Evolutionary conservation across 2,797 vertebrate species (phyloP).

Genomic region (Megaceryle alcyon): DNA sequence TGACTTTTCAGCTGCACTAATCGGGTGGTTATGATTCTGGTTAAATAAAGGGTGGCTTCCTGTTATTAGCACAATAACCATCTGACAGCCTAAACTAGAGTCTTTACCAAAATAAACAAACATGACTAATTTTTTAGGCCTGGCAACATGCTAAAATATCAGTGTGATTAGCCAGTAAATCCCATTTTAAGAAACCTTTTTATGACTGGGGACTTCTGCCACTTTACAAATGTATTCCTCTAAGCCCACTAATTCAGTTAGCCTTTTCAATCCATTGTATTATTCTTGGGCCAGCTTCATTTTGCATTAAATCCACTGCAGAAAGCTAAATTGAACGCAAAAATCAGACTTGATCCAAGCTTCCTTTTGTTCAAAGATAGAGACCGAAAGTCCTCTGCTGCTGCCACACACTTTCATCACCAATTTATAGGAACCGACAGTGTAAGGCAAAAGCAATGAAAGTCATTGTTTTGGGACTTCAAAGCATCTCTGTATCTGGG

Average conservation of each 20-base stretch:
- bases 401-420: conserved; percentile 88
- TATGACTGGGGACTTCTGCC: conserved; percentile 86
- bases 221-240: conserved; percentile 89
- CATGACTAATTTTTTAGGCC: conserved; percentile 77
- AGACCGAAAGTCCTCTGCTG: conserved; percentile 82
- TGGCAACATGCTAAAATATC: conserved; percentile 85
- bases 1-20: conserved; percentile 28
- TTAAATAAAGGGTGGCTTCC: conserved; percentile 55
- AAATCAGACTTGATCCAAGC: conserved; percentile 83
- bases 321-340: conserved; percentile 87
- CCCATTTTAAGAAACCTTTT: conserved; percentile 87
- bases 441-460: conserved; percentile 86
- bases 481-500: conserved; percentile 85
- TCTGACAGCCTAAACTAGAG: conserved; percentile 67
- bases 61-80: conserved; percentile 62
- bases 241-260: conserved; percentile 89
- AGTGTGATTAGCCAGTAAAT: conserved; percentile 84
- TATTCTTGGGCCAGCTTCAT: conserved; percentile 86
- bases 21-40: conserved; percentile 42
- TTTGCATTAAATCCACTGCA: conserved; percentile 86
- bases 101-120: conserved; percentile 83
- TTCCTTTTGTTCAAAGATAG: conserved; percentile 86
- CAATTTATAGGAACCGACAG: conserved; percentile 85
- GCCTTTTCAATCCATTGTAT: conserved; percentile 89
- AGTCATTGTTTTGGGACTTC: conserved; percentile 89